A percentile compares a stretch with the other conserved stretches of the same genome.
Conservation (phyloP, 2,113 vertebrate species). For the Nyctereutes procyonoides region DNA sequence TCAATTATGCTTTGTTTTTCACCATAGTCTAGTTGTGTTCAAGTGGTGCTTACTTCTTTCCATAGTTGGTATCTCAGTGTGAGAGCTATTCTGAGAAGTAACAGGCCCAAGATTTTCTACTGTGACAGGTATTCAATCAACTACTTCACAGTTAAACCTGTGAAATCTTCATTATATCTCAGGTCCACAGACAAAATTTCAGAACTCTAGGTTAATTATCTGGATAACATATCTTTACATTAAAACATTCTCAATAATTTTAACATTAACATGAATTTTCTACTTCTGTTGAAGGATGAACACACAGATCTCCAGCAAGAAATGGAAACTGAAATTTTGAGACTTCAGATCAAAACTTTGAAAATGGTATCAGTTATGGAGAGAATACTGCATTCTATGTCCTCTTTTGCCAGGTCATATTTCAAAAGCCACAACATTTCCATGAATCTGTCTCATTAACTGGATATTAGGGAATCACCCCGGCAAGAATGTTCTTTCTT, state of each 20-base stretch:
- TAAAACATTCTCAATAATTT: background rate
- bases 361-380: background rate
- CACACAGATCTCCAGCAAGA: background rate
- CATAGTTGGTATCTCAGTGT: background rate
- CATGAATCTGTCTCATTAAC: background rate
- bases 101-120: background rate
- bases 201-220: background rate
- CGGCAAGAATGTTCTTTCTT: background rate
- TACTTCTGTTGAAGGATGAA: background rate
- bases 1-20: background rate
- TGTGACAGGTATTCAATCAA: background rate
- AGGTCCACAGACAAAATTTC: background rate
- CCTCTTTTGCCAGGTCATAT: background rate
- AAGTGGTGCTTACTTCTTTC: background rate
- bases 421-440: background rate
- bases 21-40: background rate
- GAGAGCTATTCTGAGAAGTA: background rate
- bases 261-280: background rate
- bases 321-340: slow-evolving; percentile 9
- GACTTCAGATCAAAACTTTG: background rate
- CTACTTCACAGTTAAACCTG: background rate
- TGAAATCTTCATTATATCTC: background rate
- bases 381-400: background rate
- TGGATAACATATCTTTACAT: background rate
- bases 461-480: background rate